These are phyloP conservation scores for Catalaphyllia jardinei DNA, from an alignment of 64 coral and sea anemone species.

Conservation along the genomic window DNA sequence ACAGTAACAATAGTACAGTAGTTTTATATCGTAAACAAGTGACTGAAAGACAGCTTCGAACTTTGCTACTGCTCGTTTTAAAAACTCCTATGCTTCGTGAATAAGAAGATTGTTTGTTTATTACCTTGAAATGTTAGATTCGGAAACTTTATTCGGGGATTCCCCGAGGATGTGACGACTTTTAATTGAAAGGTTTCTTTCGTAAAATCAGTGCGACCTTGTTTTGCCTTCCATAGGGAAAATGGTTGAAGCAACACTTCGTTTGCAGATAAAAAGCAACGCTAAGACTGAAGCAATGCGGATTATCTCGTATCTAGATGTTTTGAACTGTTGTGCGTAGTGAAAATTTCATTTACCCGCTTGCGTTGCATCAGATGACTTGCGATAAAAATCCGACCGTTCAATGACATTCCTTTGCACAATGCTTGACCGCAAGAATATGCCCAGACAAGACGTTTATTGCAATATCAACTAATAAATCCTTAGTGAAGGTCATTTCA, in stretches of 20 bases:
- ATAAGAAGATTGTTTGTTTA: not conserved
- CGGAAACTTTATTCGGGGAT: slow-evolving; percentile 10
- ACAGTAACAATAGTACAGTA: slow-evolving; percentile 49
- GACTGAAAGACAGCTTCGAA: slow-evolving; percentile 22
- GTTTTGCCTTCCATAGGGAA: not conserved
- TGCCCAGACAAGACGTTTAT: not conserved
- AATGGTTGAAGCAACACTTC: not conserved
- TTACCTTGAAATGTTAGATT: not conserved
- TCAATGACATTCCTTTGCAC: slow-evolving; percentile 54
- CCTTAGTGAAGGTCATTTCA: slow-evolving; percentile 19
- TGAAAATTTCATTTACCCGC: not conserved
- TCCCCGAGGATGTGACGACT: slow-evolving; percentile 16
- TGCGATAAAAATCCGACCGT: slow-evolving; percentile 7
- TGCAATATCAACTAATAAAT: slow-evolving; percentile 7
- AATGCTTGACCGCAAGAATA: slow-evolving; percentile 43
- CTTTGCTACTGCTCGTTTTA: not conserved
- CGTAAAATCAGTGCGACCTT: not conserved
- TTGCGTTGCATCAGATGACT: not conserved
- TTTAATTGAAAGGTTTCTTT: not conserved
- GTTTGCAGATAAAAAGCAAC: not conserved
- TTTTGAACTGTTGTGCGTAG: not conserved
- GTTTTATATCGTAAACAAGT: slow-evolving; percentile 30
- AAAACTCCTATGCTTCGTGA: not conserved
- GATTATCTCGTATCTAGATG: no score
- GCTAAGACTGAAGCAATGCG: not conserved